phyloP scores from a whole-genome alignment of 1,140 invertebrate species.

The Apis laboriosa region DNA sequence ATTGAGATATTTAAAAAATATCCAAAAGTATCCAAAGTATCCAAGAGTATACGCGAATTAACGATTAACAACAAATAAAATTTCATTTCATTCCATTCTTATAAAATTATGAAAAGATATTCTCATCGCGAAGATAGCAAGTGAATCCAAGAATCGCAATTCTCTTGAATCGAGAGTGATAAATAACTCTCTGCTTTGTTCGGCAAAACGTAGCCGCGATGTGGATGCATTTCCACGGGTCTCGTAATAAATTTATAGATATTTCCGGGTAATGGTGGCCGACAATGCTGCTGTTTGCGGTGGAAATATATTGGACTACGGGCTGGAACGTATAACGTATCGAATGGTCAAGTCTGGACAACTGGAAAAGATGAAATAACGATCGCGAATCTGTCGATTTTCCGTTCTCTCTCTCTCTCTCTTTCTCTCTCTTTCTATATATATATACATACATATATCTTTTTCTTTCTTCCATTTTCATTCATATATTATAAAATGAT shows the following conservation, averaged over 20 bases:
- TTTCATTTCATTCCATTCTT: neutral
- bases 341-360: neutral
- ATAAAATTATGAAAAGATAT: neutral
- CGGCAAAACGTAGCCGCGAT: neutral
- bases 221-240: conserved; percentile 3
- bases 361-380: conserved; percentile 22
- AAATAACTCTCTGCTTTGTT: conserved; percentile 20
- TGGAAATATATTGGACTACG: neutral
- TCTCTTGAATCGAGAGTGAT: conserved; percentile 2
- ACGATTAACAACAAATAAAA: too few relatives aligned
- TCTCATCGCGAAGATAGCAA: neutral
- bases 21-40: too few relatives aligned
- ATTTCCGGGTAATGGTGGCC: conserved; percentile 22
- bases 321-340: neutral
- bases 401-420: neutral
- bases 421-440: neutral
- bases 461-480: too few relatives aligned
- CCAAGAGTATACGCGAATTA: too few relatives aligned
- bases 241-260: conserved; percentile 41
- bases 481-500: too few relatives aligned
- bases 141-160: neutral
- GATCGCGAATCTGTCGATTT: conserved; percentile 33
- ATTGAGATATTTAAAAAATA: too few relatives aligned
- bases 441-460: neutral
- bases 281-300: conserved; percentile 15